Evolutionary conservation across 2,888 invertebrate genomes (phyloP), one percentile per base, ranked within the genome.

Genomic region (Zele albiditarsus): DNA sequence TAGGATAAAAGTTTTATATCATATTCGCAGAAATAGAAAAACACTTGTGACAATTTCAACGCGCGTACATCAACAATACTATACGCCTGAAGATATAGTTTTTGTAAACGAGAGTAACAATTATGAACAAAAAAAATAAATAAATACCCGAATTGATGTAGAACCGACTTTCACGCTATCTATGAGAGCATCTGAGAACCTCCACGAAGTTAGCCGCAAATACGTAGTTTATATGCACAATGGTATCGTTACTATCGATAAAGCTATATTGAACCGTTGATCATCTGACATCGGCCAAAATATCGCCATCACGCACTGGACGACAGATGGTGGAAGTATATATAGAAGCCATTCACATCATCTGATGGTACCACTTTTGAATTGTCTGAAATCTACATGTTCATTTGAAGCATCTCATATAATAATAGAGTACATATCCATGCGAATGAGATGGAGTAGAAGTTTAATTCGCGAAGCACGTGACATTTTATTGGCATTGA

Each of bases 401-500:
- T 58, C 25, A 8, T 23, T n/a, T 25, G 25, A 10, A 25, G 25
- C 8, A 58, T 27, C n/a, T n/a, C n/a, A 3, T n/a, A 12, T 6
- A 3, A 27, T 25, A 10, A 25, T 23, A 10, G 6, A 12, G 46
- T 46, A 16, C n/a, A 46, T n/a, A 46, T n/a, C 3, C 16, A n/a
- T 46, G 16, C n/a, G 16, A 10, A 63, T n/a, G 5, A 69, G 70
- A 70, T 70, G 70, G 33, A n/a, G 58, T 38, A 20, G 4, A 60
- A 42, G 33, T 60, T 23, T 20, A 63, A 63, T 33, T 63, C 66
- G n/a, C 14, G 1, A 23, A 20, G 6, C 71, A 69, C 75, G 75
- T 79, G 77, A 79, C 23, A 28, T 8, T 23, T 46, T 27, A n/a
- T 16, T 58, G 23, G 14, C 20, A 10, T 25, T 58, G 2, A 72